Evolutionary conservation across 2,113 vertebrate genomes (phyloP).

Genomic region (Odocoileus virginianus): DNA sequence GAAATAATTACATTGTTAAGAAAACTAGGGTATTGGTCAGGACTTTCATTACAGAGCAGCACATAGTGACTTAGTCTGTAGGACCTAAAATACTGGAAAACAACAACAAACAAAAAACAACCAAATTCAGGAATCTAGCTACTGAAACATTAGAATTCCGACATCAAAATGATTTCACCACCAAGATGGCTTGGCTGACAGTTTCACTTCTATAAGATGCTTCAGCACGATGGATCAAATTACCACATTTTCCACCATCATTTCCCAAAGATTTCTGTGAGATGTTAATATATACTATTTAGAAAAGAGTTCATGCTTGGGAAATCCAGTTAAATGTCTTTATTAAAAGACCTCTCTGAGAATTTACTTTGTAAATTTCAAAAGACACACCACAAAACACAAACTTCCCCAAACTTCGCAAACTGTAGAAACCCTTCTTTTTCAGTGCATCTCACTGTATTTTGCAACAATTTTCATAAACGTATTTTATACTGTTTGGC

Average conservation of each 20-base stretch:
- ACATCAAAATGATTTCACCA: accelerated
- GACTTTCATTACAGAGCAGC: not conserved
- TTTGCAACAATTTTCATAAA: not conserved
- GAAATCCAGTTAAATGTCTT: not conserved
- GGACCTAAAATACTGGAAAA: not conserved
- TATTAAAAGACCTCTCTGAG: not conserved
- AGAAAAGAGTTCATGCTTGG: not conserved
- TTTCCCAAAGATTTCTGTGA: not conserved
- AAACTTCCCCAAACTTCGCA: not conserved
- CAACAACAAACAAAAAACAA: not conserved
- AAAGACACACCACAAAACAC: not conserved
- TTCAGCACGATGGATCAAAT: not conserved
- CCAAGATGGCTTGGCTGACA: not conserved
- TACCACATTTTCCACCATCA: not conserved
- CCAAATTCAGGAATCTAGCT: not conserved
- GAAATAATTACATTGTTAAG: not conserved
- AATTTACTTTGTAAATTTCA: not conserved
- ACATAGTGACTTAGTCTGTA: not conserved
- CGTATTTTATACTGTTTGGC: not conserved
- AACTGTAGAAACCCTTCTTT: not conserved
- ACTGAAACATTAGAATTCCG: not conserved
- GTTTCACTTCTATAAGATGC: not conserved
- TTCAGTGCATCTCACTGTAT: too few relatives aligned
- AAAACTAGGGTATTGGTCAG: not conserved
- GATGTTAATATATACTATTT: not conserved